Evolutionary conservation across 2,888 invertebrate genomes (phyloP), one percentile per base, ranked within the genome.

Genomic region (Agelastica alni): DNA sequence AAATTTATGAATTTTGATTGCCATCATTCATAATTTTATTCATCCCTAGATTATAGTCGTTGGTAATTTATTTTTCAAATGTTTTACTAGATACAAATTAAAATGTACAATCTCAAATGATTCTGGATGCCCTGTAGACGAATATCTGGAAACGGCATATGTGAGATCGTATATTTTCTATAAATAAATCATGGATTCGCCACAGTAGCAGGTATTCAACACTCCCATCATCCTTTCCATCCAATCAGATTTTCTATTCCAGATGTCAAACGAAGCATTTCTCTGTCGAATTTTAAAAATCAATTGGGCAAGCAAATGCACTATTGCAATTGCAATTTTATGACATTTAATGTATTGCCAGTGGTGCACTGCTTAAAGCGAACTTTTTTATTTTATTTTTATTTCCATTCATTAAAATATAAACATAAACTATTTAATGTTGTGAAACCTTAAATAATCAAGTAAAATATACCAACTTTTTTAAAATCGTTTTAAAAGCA

Each of bases 221-320:
- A 9, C 17, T 34, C 14, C 17, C 32, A 45, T 45, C 17, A n/a
- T 20, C 34, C 13, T 18, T 39, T 16, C 6, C 36, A n/a, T 22
- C 17, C 34, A 22, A 46, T 46, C 28, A 34, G 46, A 20, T 46
- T 46, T 46, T 36, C 46, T 36, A 46, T 46, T 36, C 26, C 34
- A 36, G 13, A 14, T 16, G 46, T 20, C 46, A 46, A 36, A 46
- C 46, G 46, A 22, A 34, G 16, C 46, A 26, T 26, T 36, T 46
- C 46, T 22, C 22, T 26, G 45, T 34, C 45, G 36, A 34, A 46
- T 22, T 46, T 36, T 20, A 14, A 46, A 46, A 46, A 34, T 6
- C 32, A 30, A 46, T 46, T 3, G 46, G 22, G 46, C 34, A 36
- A 22, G 12, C 46, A 36, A 46, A 36, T 36, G 22, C 12, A 10